Conservation (phyloP, 2,888 invertebrate species). For the Hirtodrosophila histrioides region DNA sequence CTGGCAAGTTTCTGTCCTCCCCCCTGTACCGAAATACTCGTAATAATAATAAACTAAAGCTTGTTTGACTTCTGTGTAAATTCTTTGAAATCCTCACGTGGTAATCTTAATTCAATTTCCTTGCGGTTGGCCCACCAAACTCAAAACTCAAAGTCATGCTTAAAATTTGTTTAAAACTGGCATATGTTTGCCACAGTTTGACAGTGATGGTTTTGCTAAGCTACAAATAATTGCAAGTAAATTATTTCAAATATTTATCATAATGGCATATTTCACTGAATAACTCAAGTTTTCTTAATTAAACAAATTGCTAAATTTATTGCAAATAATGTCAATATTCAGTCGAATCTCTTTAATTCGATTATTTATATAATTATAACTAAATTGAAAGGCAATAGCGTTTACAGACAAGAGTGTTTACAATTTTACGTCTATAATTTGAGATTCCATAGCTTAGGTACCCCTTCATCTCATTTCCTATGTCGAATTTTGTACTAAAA, state of each 20-base stretch:
- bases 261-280: background rate
- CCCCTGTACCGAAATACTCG: slow-evolving; percentile 49
- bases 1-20: background rate
- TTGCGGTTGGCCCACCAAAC: slow-evolving; percentile 44
- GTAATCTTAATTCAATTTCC: slow-evolving; percentile 79
- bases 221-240: slow-evolving; percentile 2
- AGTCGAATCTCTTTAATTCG: too few species aligned
- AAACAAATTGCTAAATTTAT: too few species aligned
- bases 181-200: slow-evolving; percentile 26
- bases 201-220: background rate
- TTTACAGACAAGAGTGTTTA: too few species aligned
- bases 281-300: too few species aligned
- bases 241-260: slow-evolving; percentile 3
- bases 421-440: too few species aligned
- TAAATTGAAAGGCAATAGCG: too few species aligned
- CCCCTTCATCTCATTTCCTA: too few species aligned
- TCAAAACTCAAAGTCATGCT: slow-evolving; percentile 28
- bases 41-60: slow-evolving; percentile 80
- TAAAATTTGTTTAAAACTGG: slow-evolving; percentile 7
- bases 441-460: too few species aligned
- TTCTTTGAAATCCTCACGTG: slow-evolving; percentile 74
- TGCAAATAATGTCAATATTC: too few species aligned
- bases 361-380: too few species aligned
- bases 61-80: slow-evolving; percentile 77
- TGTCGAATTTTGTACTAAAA: too few species aligned